Evolutionary conservation across 2,113 vertebrate genomes (phyloP).

Genomic region (Apodemus speciosus): DNA sequence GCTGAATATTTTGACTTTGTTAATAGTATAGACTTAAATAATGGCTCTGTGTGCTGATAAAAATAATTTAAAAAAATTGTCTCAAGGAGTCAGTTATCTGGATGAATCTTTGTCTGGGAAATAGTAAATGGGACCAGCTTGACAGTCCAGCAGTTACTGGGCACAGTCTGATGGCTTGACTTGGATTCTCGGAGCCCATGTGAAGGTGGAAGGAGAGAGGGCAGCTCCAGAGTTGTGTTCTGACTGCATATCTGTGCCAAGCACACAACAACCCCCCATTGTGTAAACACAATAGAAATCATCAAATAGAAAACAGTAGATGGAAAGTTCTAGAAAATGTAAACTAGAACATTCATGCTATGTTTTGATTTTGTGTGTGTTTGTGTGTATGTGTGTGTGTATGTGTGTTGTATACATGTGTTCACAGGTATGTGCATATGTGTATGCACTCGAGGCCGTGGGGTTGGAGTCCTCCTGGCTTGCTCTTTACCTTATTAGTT

Average conservation of each 20-base stretch:
- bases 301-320: neutral
- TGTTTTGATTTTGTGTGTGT: neutral
- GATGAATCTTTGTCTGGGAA: neutral
- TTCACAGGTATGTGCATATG: neutral
- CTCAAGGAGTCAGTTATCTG: neutral
- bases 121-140: neutral
- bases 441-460: neutral
- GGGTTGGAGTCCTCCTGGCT: neutral
- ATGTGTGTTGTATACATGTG: neutral
- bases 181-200: neutral
- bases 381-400: neutral
- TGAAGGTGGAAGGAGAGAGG: neutral
- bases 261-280: no score
- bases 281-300: neutral
- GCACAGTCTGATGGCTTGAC: neutral
- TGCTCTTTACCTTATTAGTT: neutral
- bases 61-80: neutral
- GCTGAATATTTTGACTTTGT: constrained; percentile 17
- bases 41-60: neutral
- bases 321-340: neutral
- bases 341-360: neutral
- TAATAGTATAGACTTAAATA: neutral
- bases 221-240: no score
- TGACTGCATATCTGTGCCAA: neutral
- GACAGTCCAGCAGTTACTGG: neutral